A percentile compares a stretch with the other conserved stretches of the same genome.
phyloP scores from a whole-genome alignment of 2,797 vertebrate species.

The Aselliscus stoliczkanus region DNA sequence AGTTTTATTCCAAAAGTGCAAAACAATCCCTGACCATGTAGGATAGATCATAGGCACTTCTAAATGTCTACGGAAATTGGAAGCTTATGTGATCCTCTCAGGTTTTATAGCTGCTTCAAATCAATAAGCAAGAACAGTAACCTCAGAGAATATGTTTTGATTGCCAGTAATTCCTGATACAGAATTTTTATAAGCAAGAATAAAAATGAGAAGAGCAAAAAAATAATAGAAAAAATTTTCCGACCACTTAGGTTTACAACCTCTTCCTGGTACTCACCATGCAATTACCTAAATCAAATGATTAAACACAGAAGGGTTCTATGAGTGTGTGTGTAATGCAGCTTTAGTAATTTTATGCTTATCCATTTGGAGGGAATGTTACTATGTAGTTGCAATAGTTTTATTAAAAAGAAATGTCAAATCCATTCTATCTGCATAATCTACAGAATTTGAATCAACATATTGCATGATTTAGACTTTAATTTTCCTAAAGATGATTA shows the following conservation, averaged over 20 bases:
- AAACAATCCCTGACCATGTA: not conserved
- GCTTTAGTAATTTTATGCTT: not conserved
- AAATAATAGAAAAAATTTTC: conserved; percentile 34
- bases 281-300: not conserved
- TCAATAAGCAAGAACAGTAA: not conserved
- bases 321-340: not conserved
- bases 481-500: conserved; percentile 22
- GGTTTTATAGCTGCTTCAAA: conserved; percentile 43
- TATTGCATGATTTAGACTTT: conserved; percentile 40
- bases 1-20: conserved; percentile 11
- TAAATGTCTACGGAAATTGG: not conserved
- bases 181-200: conserved; percentile 37
- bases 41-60: not conserved
- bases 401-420: conserved; percentile 31
- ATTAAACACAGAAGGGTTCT: not conserved
- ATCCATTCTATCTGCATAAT: not conserved
- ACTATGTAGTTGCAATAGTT: not conserved
- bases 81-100: conserved; percentile 19
- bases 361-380: not conserved
- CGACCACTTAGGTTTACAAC: not conserved
- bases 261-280: not conserved
- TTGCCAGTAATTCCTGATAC: conserved; percentile 3
- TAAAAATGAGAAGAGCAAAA: conserved; percentile 31
- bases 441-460: conserved; percentile 20
- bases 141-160: conserved; percentile 34